Percentiles rank a stretch among this genome's conserved stretches.
phyloP scores from a whole-genome alignment of 2,797 vertebrate species.

The Clarias laeviceps region DNA sequence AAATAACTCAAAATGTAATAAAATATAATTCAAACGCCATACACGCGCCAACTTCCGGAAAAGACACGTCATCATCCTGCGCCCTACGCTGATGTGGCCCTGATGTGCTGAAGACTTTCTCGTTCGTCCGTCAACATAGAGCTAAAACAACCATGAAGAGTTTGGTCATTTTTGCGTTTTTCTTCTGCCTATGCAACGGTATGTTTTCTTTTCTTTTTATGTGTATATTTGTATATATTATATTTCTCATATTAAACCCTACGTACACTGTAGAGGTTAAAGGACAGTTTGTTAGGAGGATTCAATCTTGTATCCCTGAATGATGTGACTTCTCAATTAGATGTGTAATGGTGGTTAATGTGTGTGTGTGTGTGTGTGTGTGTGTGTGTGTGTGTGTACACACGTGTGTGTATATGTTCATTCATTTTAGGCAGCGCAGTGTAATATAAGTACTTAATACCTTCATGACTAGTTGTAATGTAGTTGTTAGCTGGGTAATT shows the following conservation, averaged over 20 bases:
- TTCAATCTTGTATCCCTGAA: not conserved
- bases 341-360: not conserved
- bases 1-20: not conserved
- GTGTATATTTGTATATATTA: not conserved
- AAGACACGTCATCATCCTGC: not conserved
- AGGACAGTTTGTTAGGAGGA: not conserved
- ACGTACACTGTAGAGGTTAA: not conserved
- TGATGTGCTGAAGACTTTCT: not conserved
- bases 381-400: no score
- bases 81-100: not conserved
- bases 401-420: no score
- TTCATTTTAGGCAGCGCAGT: not conserved
- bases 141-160: not conserved
- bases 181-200: slow-evolving; percentile 24
- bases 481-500: no score
- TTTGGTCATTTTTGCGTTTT: slow-evolving; percentile 10
- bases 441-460: not conserved
- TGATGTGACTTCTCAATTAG: not conserved
- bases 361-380: no score
- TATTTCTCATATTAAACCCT: not conserved
- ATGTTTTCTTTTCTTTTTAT: not conserved
- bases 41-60: not conserved
- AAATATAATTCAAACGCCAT: not conserved
- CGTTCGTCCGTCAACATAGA: not conserved
- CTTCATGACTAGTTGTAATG: not conserved